phyloP scores from a whole-genome alignment of 2,797 vertebrate species.

The Cossypha niveicapilla region DNA sequence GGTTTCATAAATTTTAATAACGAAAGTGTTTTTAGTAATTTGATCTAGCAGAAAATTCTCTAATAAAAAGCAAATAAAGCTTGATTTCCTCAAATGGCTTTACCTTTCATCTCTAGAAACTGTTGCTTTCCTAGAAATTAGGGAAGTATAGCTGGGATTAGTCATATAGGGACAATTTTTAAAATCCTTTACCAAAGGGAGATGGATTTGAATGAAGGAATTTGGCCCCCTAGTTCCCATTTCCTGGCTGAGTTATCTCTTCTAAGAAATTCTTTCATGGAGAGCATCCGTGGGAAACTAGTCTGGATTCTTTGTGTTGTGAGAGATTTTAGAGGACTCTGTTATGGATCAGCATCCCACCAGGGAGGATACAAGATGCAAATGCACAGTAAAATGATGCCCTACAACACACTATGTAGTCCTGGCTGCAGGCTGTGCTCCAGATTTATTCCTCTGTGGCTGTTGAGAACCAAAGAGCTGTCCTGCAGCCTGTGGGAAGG shows the following conservation, averaged over 20 bases:
- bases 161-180: constrained; percentile 8
- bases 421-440: constrained; percentile 13
- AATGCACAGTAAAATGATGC: neutral
- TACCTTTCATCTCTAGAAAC: neutral
- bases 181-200: neutral
- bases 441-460: neutral
- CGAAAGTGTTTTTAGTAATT: neutral
- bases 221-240: constrained; percentile 9
- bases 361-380: neutral
- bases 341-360: constrained; percentile 17
- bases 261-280: constrained; percentile 34
- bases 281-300: constrained; percentile 47
- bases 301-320: constrained; percentile 28
- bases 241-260: constrained; percentile 56
- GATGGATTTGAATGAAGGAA: neutral
- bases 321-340: constrained; percentile 28
- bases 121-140: neutral
- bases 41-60: neutral
- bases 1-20: constrained; percentile 24
- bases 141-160: neutral
- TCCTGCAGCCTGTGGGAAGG: constrained; percentile 15
- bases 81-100: neutral
- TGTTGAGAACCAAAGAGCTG: neutral
- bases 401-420: neutral
- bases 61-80: constrained; percentile 20